Evolutionary conservation across 2,113 vertebrate species (phyloP), one percentile per base, ranked within the genome.

Genomic region (Athene cunicularia): DNA sequence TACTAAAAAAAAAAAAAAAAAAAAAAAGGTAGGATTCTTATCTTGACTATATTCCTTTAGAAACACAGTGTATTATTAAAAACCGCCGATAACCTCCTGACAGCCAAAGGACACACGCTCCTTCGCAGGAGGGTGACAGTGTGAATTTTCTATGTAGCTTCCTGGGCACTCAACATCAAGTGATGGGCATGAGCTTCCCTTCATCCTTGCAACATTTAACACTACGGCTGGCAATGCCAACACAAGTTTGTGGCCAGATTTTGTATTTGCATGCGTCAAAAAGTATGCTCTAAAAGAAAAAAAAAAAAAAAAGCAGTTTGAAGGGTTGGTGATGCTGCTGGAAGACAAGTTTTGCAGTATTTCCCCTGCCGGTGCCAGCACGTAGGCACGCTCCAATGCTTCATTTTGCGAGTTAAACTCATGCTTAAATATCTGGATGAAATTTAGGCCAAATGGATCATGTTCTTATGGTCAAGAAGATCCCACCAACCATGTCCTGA

Each of bases 41-140:
- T 77, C 80, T 84, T 77, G 43, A 92, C 73, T 60, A 14, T 21
- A 52, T 30, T 94, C 63, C 55, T 88, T 67, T 30, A 39, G 73
- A 91, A 89, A 80, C 14, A 26, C 9, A 67, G n/a, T 6, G 28
- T 6, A 19, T 86, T 92, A 95, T 91, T 92, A 92, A 95, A 96
- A 95, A 24, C 8, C 72, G 80, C 80, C 81, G 89, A 94, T 77
- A 93, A 80, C 76, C 41, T 63, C 92, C 43, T 81, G 86, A 91
- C 64, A 83, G 86, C 68, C 91, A 86, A 76, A 88, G 18, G 14
- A 64, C 28, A 80, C 12, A 11, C 2, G 9, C 49, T 85, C 18
- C 28, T 59, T 2, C 6, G 9, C 27, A 60, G 37, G 0, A 53
- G 41, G n/a, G 45, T 8, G 26, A 80, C 3, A 67, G 66, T 12